These are phyloP conservation scores for Phylloscopus trochilus DNA, from an alignment of 2,113 vertebrate genomes.

Conservation along the genomic window DNA sequence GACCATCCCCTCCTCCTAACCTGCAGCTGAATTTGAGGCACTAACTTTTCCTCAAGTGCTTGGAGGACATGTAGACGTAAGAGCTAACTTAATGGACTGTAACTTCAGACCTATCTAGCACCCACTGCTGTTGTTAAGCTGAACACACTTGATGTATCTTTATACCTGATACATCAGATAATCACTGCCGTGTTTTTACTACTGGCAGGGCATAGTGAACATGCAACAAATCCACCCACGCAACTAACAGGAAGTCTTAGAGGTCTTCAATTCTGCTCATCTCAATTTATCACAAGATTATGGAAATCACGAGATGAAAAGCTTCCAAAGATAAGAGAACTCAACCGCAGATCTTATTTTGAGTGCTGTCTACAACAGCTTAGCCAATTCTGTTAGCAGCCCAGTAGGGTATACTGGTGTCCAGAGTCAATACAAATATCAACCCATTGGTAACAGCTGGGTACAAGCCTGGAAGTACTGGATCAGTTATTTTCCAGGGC, in stretches of 20 bases:
- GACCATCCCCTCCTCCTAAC: not conserved
- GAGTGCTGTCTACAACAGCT: not conserved
- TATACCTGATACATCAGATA: not conserved
- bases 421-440: not conserved
- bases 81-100: not conserved
- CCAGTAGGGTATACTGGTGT: not conserved
- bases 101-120: not conserved
- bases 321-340: not conserved
- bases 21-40: not conserved
- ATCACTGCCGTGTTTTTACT: not conserved
- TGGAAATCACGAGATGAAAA: not conserved
- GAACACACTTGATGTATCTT: not conserved
- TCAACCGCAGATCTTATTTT: not conserved
- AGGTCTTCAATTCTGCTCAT: not conserved
- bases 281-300: not conserved
- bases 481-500: not conserved
- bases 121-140: not conserved
- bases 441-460: fast-evolving
- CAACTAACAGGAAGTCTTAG: not conserved
- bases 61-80: not conserved
- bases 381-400: not conserved
- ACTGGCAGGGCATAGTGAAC: not conserved
- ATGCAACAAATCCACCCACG: not conserved
- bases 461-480: not conserved
- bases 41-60: not conserved